phyloP scores from a whole-genome alignment of 2,797 vertebrate species.

The Leuciscus waleckii region DNA sequence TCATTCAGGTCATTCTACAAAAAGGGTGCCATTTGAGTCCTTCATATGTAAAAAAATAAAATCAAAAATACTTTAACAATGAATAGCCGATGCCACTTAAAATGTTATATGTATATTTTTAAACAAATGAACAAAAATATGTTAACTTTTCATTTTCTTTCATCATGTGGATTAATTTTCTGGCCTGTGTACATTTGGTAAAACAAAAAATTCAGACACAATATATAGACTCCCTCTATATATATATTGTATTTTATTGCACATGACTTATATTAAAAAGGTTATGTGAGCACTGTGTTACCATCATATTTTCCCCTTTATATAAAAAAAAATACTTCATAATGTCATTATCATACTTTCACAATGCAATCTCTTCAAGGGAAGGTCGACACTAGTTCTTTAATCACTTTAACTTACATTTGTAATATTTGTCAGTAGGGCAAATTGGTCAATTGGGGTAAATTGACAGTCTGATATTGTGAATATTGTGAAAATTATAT shows the following conservation, averaged over 20 bases:
- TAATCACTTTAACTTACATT: not conserved
- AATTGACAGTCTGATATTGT: not conserved
- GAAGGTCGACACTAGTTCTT: not conserved
- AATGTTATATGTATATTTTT: not conserved
- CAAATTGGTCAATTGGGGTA: not conserved
- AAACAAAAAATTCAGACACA: not conserved
- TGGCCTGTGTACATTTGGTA: not conserved
- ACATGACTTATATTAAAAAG: not conserved
- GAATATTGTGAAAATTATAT: not conserved
- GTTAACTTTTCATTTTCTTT: not conserved
- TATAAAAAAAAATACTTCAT: not conserved
- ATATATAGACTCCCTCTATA: not conserved
- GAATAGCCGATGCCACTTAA: not conserved
- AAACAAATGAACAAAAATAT: not conserved
- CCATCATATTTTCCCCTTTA: not conserved
- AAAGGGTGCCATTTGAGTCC: not conserved
- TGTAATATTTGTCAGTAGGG: too few relatives aligned
- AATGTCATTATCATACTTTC: not conserved
- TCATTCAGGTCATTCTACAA: not conserved
- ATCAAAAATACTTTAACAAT: not conserved
- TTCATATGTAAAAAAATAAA: not conserved
- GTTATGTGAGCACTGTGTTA: not conserved
- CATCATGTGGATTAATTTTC: not conserved
- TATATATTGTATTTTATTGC: not conserved
- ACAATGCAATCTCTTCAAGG: not conserved